A percentile compares a stretch with the other conserved stretches of the same genome.
phyloP scores from a whole-genome alignment of 2,797 vertebrate species.

The Sebastolobus alascanus region DNA sequence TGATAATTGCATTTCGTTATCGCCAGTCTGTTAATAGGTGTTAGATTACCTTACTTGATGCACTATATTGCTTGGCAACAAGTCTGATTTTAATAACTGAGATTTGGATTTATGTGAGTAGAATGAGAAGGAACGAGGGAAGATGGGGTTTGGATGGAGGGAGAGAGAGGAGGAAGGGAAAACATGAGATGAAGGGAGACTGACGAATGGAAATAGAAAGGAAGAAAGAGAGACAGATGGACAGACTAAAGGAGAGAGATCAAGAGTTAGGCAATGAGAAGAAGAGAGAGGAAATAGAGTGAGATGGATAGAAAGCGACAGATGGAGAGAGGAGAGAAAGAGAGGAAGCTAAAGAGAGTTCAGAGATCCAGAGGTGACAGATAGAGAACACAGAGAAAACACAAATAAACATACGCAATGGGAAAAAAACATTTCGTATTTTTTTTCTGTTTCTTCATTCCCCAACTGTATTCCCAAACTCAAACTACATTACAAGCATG shows the following conservation, averaged over 20 bases:
- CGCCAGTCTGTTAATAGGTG: background rate
- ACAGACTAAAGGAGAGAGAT: background rate
- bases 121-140: background rate
- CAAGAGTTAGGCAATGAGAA: background rate
- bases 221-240: background rate
- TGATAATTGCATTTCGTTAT: background rate
- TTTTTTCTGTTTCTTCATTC: slow-evolving; percentile 33
- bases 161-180: background rate
- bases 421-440: background rate
- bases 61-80: background rate
- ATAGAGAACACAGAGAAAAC: slow-evolving; percentile 15
- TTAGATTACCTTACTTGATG: background rate
- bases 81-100: background rate
- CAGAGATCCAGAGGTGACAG: slow-evolving; percentile 6
- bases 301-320: slow-evolving; percentile 1
- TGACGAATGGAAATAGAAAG: background rate
- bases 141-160: background rate
- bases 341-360: background rate
- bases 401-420: slow-evolving; percentile 19
- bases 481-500: slow-evolving; percentile 62
- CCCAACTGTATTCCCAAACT: slow-evolving; percentile 40
- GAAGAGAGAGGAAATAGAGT: background rate
- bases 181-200: background rate
- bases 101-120: background rate
- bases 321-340: slow-evolving; percentile 10